Evolutionary conservation across 2,888 invertebrate species (phyloP).

Genomic region (Agrochola macilenta): DNA sequence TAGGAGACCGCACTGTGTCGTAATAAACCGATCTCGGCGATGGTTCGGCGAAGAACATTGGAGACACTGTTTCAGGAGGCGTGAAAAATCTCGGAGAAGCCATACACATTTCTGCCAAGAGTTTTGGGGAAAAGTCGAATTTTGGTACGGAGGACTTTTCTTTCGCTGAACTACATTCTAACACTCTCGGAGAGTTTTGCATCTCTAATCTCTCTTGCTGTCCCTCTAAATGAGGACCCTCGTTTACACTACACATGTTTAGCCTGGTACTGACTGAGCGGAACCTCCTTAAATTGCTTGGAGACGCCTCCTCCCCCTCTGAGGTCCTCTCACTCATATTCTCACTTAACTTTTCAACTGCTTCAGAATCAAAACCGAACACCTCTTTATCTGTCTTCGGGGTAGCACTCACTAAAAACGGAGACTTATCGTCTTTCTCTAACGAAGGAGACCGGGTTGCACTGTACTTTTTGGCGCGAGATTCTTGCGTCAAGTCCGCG

Average conservation of each 20-base stretch:
- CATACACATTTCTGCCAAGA: constrained; percentile 81
- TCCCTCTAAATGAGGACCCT: constrained; percentile 76
- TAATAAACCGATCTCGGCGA: constrained; percentile 88
- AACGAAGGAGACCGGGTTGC: constrained; percentile 88
- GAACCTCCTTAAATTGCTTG: constrained; percentile 81
- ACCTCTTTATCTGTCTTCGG: constrained; percentile 81
- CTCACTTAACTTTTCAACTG: constrained; percentile 76
- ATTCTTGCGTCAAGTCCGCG: constrained; percentile 79
- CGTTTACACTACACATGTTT: constrained; percentile 84
- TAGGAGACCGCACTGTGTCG: constrained; percentile 85
- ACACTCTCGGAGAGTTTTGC: constrained; percentile 84
- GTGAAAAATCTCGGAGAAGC: constrained; percentile 87
- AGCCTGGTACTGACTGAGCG: constrained; percentile 85
- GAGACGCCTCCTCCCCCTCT: constrained; percentile 80
- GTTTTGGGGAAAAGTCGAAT: constrained; percentile 87
- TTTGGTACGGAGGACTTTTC: constrained; percentile 83
- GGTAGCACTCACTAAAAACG: constrained; percentile 77
- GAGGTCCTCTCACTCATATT: constrained; percentile 76
- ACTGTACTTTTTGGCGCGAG: constrained; percentile 84
- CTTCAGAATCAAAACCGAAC: constrained; percentile 84
- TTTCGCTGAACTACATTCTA: constrained; percentile 86
- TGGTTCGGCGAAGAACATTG: constrained; percentile 86
- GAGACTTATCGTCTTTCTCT: constrained; percentile 89
- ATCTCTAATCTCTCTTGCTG: constrained; percentile 82
- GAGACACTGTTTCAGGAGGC: constrained; percentile 85